phyloP scores from a whole-genome alignment of 1,140 invertebrate species.

The Aphis craccivora region DNA sequence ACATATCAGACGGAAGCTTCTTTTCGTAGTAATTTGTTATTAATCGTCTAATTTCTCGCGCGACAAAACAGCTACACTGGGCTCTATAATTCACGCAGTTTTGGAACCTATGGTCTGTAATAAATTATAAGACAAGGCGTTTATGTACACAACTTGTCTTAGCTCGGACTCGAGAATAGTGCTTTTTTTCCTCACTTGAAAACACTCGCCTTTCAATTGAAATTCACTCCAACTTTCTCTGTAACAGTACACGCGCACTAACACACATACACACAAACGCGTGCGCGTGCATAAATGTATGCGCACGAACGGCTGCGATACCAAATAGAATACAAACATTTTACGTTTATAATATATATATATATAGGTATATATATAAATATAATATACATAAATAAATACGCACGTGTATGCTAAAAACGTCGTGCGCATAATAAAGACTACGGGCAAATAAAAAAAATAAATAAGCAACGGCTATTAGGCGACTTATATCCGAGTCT shows the following conservation, averaged over 20 bases:
- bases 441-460: neutral
- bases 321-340: conserved; percentile 25
- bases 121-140: neutral
- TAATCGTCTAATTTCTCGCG: conserved; percentile 46
- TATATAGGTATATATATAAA: neutral
- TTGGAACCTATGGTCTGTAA: neutral
- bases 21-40: conserved; percentile 28
- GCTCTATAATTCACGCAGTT: neutral
- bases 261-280: neutral
- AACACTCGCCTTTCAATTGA: neutral
- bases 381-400: neutral
- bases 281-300: neutral
- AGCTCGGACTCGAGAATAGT: neutral
- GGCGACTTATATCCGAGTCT: conserved; percentile 28
- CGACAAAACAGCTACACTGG: neutral
- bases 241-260: neutral
- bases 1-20: neutral
- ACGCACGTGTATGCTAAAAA: neutral
- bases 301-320: neutral
- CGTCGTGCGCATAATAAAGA: neutral
- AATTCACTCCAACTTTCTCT: neutral
- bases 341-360: neutral
- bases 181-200: neutral
- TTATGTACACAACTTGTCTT: neutral
- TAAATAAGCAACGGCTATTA: conserved; percentile 7